Conservation (phyloP, 2,113 vertebrate genomes). For the Mixornis gularis region DNA sequence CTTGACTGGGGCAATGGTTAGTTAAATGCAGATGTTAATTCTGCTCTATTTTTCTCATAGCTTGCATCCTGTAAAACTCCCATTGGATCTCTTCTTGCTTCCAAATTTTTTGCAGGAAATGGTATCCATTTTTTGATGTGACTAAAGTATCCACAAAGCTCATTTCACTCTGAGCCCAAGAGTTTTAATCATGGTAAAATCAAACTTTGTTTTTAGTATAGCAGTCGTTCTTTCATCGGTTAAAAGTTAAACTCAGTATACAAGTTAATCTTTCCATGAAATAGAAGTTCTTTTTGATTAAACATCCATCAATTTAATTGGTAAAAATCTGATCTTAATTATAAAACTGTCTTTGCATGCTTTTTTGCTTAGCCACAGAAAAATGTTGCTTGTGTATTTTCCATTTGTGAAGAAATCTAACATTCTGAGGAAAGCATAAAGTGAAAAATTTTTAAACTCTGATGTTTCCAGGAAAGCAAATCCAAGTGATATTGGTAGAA, state of each 20-base stretch:
- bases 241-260: background rate
- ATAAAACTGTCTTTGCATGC: background rate
- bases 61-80: background rate
- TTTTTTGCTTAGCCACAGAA: background rate
- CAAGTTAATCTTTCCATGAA: background rate
- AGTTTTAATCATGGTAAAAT: background rate
- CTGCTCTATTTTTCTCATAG: background rate
- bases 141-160: background rate
- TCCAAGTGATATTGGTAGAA: background rate
- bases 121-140: background rate
- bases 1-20: background rate
- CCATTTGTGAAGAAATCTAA: background rate
- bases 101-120: background rate
- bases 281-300: background rate
- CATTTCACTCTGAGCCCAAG: background rate
- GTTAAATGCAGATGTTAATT: background rate
- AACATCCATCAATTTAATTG: background rate
- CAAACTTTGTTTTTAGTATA: background rate
- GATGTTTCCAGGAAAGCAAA: background rate
- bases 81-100: background rate
- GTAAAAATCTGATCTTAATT: background rate
- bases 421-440: background rate
- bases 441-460: background rate
- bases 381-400: background rate
- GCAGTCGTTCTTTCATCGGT: background rate